Conservation (phyloP, 2,797 vertebrate species). For the Acropternis orthonyx region DNA sequence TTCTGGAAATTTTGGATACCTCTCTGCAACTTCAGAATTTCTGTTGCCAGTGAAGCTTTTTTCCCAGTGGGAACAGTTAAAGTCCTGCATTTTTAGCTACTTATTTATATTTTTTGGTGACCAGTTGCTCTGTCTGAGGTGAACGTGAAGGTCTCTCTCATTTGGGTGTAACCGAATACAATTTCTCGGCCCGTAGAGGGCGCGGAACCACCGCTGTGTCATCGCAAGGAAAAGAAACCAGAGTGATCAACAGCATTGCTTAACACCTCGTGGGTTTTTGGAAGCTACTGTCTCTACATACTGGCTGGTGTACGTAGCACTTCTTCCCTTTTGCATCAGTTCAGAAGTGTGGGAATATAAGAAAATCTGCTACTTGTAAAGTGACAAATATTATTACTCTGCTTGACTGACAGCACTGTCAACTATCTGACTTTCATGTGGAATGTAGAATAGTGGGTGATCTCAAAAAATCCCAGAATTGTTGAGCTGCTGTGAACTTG, state of each 20-base stretch:
- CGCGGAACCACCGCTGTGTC: background rate
- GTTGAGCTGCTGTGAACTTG: background rate
- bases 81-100: background rate
- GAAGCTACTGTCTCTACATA: background rate
- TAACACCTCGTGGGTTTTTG: background rate
- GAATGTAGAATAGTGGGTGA: background rate
- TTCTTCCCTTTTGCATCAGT: background rate
- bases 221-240: fast-evolving
- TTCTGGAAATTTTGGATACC: background rate
- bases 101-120: background rate
- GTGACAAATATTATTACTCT: background rate
- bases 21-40: background rate
- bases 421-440: fast-evolving
- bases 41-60: background rate
- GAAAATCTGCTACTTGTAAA: background rate
- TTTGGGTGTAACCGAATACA: background rate
- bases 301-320: background rate
- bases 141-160: background rate
- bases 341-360: background rate
- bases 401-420: background rate
- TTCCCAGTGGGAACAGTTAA: background rate
- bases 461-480: background rate
- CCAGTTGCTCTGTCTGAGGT: background rate
- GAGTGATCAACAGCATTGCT: background rate
- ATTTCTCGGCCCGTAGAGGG: background rate